Percentiles rank a stretch among this genome's conserved stretches.
Conservation (phyloP, 2,113 vertebrate genomes). For the Promerops cafer region DNA sequence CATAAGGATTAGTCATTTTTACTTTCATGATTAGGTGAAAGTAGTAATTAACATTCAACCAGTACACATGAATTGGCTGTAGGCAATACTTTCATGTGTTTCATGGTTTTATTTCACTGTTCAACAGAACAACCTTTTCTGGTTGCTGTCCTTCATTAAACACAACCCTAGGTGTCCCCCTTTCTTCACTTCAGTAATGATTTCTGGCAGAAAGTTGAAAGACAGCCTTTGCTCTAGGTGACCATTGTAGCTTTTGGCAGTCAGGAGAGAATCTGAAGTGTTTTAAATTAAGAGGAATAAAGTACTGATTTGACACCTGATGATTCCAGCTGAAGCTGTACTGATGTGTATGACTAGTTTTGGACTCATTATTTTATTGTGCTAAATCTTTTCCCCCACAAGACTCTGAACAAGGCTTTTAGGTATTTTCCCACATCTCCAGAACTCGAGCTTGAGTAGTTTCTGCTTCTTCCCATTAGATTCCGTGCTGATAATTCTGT, state of each 20-base stretch:
- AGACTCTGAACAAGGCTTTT: background rate
- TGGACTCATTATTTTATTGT: background rate
- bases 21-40: background rate
- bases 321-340: background rate
- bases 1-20: background rate
- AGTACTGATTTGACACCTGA: background rate
- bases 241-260: background rate
- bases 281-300: background rate
- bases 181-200: constrained; percentile 15
- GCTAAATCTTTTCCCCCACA: background rate
- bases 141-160: constrained; percentile 23
- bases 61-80: accelerated
- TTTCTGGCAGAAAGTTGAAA: background rate
- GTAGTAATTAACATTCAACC: background rate
- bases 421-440: background rate
- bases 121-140: background rate
- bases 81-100: background rate
- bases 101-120: background rate
- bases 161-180: constrained; percentile 35
- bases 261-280: background rate
- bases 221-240: background rate
- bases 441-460: background rate
- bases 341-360: background rate
- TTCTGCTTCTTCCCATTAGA: background rate
- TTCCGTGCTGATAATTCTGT: background rate